phyloP scores from a whole-genome alignment of 2,797 vertebrate genomes.

The Todus mexicanus region DNA sequence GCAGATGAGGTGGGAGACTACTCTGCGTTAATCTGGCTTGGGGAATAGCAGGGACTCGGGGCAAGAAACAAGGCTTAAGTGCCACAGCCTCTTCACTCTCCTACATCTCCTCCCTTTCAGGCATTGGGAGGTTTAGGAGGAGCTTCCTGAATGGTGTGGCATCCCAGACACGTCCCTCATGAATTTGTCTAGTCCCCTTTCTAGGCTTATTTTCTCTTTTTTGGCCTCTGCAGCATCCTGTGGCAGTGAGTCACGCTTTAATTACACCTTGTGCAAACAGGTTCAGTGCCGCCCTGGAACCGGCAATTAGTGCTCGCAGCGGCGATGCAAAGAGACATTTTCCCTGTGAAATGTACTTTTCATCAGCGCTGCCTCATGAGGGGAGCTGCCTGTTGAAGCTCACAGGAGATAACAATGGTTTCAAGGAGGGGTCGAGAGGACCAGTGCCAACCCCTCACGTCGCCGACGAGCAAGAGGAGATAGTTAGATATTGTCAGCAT shows the following conservation, averaged over 20 bases:
- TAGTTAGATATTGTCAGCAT: not conserved
- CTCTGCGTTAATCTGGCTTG: too few relatives aligned
- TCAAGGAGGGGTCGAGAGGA: not conserved
- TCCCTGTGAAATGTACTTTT: constrained; percentile 13
- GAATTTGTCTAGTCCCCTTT: not conserved
- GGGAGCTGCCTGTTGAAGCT: not conserved
- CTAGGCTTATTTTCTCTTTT: not conserved
- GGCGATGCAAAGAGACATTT: not conserved
- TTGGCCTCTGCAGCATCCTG: constrained; percentile 8
- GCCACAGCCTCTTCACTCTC: not conserved
- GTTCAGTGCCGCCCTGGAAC: not conserved
- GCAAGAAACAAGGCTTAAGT: not conserved
- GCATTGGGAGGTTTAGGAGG: not conserved
- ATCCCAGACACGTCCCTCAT: not conserved
- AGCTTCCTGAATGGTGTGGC: not conserved
- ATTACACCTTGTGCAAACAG: constrained; percentile 23
- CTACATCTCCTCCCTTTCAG: not conserved
- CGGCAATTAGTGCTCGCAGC: constrained; percentile 11
- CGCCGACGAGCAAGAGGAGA: not conserved
- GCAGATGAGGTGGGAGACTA: not conserved
- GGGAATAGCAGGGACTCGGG: not conserved
- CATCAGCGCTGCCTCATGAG: not conserved
- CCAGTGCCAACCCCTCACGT: not conserved
- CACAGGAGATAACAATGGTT: not conserved
- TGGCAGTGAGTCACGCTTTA: constrained; percentile 49